phyloP scores from a whole-genome alignment of 2,888 invertebrate genomes.

The Drosophila suboccidentalis region DNA sequence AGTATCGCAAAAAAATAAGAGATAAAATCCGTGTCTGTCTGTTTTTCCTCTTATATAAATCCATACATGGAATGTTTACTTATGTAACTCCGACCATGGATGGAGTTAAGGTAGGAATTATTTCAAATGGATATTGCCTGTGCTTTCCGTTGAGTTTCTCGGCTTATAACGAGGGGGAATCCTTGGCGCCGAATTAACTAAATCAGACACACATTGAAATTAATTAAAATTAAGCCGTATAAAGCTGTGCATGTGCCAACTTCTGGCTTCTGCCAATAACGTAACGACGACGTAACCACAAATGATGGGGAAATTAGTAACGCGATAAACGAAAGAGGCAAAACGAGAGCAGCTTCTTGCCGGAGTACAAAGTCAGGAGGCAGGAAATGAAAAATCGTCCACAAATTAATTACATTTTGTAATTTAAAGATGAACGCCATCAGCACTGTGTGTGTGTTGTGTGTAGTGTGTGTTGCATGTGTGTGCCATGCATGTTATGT shows the following conservation, averaged over 20 bases:
- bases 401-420: slow-evolving; percentile 72
- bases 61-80: neutral
- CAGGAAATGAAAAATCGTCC: slow-evolving; percentile 57
- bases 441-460: slow-evolving; percentile 13
- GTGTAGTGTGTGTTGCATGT: slow-evolving; percentile 1
- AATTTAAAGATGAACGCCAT: slow-evolving; percentile 58
- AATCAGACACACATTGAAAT: slow-evolving; percentile 54
- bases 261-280: slow-evolving; percentile 47
- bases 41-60: neutral
- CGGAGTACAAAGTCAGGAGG: slow-evolving; percentile 61
- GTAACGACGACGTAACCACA: slow-evolving; percentile 46
- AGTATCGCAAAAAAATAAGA: slow-evolving; percentile 11
- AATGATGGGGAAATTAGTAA: slow-evolving; percentile 61
- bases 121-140: slow-evolving; percentile 15
- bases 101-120: slow-evolving; percentile 6
- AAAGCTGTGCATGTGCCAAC: slow-evolving; percentile 48
- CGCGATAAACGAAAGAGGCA: slow-evolving; percentile 28
- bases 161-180: slow-evolving; percentile 4
- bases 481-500: slow-evolving; percentile 24
- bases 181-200: slow-evolving; percentile 14
- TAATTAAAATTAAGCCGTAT: slow-evolving; percentile 69
- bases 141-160: neutral
- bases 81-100: neutral
- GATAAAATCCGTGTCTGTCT: slow-evolving; percentile 9
- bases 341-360: slow-evolving; percentile 25